phyloP scores from a whole-genome alignment of 2,888 invertebrate species.

The Stenodema calcarata region DNA sequence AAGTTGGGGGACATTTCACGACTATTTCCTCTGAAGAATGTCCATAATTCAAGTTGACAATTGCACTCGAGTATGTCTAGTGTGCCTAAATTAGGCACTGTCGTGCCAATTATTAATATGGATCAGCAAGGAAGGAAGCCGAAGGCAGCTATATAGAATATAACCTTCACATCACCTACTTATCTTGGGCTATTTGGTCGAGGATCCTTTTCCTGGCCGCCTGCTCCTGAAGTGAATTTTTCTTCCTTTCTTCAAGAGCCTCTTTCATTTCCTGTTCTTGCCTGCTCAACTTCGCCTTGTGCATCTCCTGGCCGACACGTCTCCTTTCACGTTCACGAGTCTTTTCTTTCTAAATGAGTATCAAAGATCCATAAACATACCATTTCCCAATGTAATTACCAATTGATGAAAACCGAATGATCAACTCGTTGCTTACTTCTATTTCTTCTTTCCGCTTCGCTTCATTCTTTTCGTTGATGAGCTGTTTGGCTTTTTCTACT shows the following conservation, averaged over 20 bases:
- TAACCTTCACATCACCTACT: too few relatives aligned
- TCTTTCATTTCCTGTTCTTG: slow-evolving; percentile 78
- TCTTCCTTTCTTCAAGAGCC: slow-evolving; percentile 74
- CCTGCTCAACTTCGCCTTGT: slow-evolving; percentile 75
- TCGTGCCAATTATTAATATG: too few relatives aligned
- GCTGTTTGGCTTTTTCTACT: slow-evolving; percentile 70
- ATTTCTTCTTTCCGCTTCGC: slow-evolving; percentile 73
- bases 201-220: slow-evolving; percentile 77
- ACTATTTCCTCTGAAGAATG: too few relatives aligned
- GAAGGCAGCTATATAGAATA: too few relatives aligned
- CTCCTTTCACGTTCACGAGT: slow-evolving; percentile 75
- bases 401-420: background rate
- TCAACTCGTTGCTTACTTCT: slow-evolving; percentile 61
- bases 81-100: too few relatives aligned
- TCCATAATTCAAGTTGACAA: too few relatives aligned
- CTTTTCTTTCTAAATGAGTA: slow-evolving; percentile 62
- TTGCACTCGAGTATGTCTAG: too few relatives aligned
- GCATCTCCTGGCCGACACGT: slow-evolving; percentile 74
- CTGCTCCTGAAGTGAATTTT: slow-evolving; percentile 78
- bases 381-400: background rate
- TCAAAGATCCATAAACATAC: background rate
- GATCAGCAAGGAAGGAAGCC: too few relatives aligned
- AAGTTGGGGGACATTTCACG: too few relatives aligned
- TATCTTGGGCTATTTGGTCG: slow-evolving; percentile 85
- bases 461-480: slow-evolving; percentile 71